Evolutionary conservation across 2,797 vertebrate species (phyloP).

Genomic region (Epinephelus malabaricus): DNA sequence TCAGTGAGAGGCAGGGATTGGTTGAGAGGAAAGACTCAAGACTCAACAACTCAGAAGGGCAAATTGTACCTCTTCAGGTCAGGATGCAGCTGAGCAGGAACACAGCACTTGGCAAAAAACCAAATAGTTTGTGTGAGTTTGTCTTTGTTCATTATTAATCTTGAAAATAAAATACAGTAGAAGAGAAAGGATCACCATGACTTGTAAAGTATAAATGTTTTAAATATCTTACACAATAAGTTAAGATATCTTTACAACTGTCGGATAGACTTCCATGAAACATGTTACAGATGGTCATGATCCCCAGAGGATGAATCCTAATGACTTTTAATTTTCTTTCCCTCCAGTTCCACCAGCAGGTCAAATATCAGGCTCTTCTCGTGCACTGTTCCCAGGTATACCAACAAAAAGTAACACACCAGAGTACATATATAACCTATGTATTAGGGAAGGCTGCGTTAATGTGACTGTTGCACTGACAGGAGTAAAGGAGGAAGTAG

Average conservation of each 20-base stretch:
- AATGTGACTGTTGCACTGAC: no score
- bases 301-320: conserved; percentile 15
- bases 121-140: conserved; percentile 13
- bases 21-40: conserved; percentile 30
- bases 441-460: no score
- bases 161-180: conserved; percentile 42
- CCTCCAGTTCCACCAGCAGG: no score
- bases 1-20: conserved; percentile 6
- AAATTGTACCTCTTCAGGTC: conserved; percentile 8
- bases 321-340: neutral
- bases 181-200: neutral
- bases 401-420: no score
- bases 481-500: no score
- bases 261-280: neutral
- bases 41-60: conserved; percentile 21
- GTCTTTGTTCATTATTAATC: conserved; percentile 17
- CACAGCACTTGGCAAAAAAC: conserved; percentile 14
- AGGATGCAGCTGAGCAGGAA: conserved; percentile 69
- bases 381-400: no score
- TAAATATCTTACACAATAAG: neutral
- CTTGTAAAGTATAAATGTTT: neutral
- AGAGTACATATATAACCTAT: no score
- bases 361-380: no score
- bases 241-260: neutral
- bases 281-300: neutral